Evolutionary conservation across 2,113 vertebrate species (phyloP), one percentile per base, ranked within the genome.

Genomic region (Ellobius talpinus): DNA sequence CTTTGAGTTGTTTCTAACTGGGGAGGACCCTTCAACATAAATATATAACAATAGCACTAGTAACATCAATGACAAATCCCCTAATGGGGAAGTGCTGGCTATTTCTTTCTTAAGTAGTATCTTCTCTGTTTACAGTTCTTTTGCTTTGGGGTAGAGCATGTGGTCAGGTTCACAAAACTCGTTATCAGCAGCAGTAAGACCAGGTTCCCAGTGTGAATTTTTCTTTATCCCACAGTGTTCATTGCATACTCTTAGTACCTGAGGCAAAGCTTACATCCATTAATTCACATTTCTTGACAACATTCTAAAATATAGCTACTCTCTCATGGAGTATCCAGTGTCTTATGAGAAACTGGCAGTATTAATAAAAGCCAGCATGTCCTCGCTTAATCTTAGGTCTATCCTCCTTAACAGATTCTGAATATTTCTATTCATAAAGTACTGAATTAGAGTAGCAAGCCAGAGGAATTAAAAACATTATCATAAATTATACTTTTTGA

Each of bases 401-500:
- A 39, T 36, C 12, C 39, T 50, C 10, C 26, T 50, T 55, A 58
- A 91, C 42, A 6, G 12, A 84, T 31, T 65, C 3, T 29, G 61
- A 85, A 84, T 70, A 6, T 88, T 42, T 24, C 24, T 24, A 2
- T 81, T 61, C 24, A n/a, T 42, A 81, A 85, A 84, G 36, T 31
- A 26, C 45, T 76, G 42, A 17, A 29, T 42, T 73, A 86, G 39
- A 93, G 63, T 72, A 73, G 29, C 74, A 29, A 74, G 29, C 31
- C 36, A 92, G 52, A 93, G 6, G 36, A 96, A 79, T 70, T 47
- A 9, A 52, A 90, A 88, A 36, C 70, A 68, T 13, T 73, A 78
- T 82, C 78, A 70, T 74, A 94, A 96, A 76, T 95, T 42, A 77
- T 24, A 89, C 50, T 77, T 24, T 65, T 70, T 79, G 47, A 87